phyloP scores from a whole-genome alignment of 2,797 vertebrate species.

The Sebastes aleutianus region DNA sequence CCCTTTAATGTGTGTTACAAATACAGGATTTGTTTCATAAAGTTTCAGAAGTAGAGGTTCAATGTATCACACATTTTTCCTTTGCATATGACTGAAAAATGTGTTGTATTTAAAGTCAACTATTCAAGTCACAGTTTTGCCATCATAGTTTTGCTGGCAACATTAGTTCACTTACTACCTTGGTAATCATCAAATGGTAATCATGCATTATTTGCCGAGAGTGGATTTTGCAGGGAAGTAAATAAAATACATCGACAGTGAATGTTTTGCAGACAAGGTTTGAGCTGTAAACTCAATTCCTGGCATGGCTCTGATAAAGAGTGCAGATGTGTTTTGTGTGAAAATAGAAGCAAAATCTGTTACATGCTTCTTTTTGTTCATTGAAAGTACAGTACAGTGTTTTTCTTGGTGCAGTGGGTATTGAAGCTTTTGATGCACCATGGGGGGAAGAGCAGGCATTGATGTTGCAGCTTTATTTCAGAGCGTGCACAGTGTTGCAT shows the following conservation, averaged over 20 bases:
- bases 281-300: neutral
- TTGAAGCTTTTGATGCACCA: slow-evolving; percentile 1
- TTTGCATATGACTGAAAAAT: neutral
- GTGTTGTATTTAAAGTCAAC: neutral
- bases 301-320: neutral
- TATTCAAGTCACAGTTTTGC: neutral
- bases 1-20: too few relatives aligned
- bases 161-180: neutral
- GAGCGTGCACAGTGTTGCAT: slow-evolving; percentile 12
- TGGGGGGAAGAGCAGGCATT: neutral
- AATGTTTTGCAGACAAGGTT: neutral
- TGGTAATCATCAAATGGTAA: neutral
- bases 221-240: neutral
- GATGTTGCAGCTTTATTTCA: slow-evolving; percentile 12
- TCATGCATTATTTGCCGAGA: neutral
- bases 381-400: neutral
- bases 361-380: neutral
- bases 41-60: neutral
- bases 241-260: neutral
- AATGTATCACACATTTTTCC: neutral
- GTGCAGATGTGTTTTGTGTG: neutral
- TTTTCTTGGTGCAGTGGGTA: neutral
- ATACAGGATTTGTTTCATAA: neutral
- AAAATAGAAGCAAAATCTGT: neutral
- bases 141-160: neutral